Conservation (phyloP, 2,797 vertebrate genomes). For the Gambusia yucatana region DNA sequence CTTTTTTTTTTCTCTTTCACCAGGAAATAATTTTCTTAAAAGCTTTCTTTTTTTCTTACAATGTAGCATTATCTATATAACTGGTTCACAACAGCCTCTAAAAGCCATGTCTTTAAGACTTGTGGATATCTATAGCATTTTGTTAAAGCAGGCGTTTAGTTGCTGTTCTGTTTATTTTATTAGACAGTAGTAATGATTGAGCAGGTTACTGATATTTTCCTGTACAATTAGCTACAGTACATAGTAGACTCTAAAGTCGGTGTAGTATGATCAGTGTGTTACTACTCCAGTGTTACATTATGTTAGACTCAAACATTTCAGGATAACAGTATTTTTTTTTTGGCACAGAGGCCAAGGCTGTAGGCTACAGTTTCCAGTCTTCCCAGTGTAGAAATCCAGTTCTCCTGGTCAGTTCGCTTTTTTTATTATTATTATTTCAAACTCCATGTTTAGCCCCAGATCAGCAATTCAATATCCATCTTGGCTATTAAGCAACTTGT, state of each 20-base stretch:
- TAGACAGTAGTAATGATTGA: slow-evolving; percentile 65
- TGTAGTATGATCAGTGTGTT: slow-evolving; percentile 63
- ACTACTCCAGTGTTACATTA: slow-evolving; percentile 73
- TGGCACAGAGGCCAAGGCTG: slow-evolving; percentile 58
- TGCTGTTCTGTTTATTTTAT: slow-evolving; percentile 58
- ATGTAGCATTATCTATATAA: slow-evolving; percentile 68
- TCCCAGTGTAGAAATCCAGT: slow-evolving; percentile 60
- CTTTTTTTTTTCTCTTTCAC: slow-evolving; percentile 43
- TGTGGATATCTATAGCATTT: slow-evolving; percentile 61
- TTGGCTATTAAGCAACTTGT: slow-evolving; percentile 22
- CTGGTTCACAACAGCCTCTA: slow-evolving; percentile 61
- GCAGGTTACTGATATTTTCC: slow-evolving; percentile 62
- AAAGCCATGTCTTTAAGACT: slow-evolving; percentile 67
- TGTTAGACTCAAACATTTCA: slow-evolving; percentile 54
- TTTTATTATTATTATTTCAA: background rate
- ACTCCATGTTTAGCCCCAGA: slow-evolving; percentile 26
- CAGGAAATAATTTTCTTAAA: slow-evolving; percentile 53
- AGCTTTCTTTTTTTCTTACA: slow-evolving; percentile 43
- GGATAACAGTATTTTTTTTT: slow-evolving; percentile 59
- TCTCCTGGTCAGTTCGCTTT: slow-evolving; percentile 18
- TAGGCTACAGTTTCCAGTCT: slow-evolving; percentile 53
- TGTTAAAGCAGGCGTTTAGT: slow-evolving; percentile 67
- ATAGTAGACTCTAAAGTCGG: slow-evolving; percentile 57
- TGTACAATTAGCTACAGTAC: slow-evolving; percentile 67
- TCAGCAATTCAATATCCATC: slow-evolving; percentile 13